phyloP scores from a whole-genome alignment of 2,888 invertebrate genomes.

The Hetaerina titia region DNA sequence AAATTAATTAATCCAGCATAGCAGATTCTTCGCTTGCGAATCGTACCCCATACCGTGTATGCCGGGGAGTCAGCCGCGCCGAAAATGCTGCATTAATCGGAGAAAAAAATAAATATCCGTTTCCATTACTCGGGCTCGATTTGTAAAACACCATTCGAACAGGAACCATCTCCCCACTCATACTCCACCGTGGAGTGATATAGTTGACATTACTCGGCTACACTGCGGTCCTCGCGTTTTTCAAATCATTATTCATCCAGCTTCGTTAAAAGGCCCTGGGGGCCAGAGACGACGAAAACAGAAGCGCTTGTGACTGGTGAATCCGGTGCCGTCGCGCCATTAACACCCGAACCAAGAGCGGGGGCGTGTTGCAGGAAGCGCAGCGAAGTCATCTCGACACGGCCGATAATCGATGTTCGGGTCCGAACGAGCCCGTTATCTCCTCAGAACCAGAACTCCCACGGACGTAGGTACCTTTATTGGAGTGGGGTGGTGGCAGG shows the following conservation, averaged over 20 bases:
- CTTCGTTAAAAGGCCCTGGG: slow-evolving; percentile 21
- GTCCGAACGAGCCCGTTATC: slow-evolving; percentile 35
- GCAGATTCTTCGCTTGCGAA: no score
- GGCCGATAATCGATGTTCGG: slow-evolving; percentile 21
- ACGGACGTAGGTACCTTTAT: neutral
- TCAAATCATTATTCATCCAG: slow-evolving; percentile 1
- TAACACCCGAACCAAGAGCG: neutral
- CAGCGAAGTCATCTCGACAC: slow-evolving; percentile 23
- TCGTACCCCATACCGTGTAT: no score
- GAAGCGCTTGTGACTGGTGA: neutral
- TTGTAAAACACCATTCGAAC: slow-evolving; percentile 20
- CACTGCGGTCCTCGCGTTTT: neutral
- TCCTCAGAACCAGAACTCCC: slow-evolving; percentile 4
- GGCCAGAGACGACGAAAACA: neutral
- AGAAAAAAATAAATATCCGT: neutral
- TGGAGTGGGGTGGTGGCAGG: neutral
- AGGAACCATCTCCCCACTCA: neutral
- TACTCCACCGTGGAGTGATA: neutral
- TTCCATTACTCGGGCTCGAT: slow-evolving; percentile 17
- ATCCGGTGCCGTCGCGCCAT: slow-evolving; percentile 2
- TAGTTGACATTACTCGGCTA: neutral
- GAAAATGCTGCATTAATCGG: slow-evolving; percentile 1
- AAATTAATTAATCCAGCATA: no score
- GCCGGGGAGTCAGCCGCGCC: neutral
- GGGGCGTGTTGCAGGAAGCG: neutral